Conservation (phyloP, 92 coral and sea anemone species). For the Zoanthus gigantus region DNA sequence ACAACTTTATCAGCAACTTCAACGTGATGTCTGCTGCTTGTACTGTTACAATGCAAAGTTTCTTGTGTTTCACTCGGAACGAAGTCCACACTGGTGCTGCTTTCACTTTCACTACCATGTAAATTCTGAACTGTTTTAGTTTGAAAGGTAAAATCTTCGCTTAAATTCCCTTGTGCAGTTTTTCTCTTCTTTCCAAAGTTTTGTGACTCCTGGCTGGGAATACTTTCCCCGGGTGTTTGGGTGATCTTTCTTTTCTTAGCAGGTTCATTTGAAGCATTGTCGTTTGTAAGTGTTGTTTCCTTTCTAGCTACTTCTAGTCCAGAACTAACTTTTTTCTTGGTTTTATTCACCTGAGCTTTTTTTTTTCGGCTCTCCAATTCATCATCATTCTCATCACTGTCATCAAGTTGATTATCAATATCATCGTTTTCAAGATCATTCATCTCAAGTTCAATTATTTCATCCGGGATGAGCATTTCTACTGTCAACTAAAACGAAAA, state of each 20-base stretch:
- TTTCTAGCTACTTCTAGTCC: not conserved
- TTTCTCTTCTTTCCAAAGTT: slow-evolving; percentile 6
- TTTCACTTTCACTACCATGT: not conserved
- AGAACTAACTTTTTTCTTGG: not conserved
- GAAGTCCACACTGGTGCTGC: not conserved
- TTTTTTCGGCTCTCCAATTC: not conserved
- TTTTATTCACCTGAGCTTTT: not conserved
- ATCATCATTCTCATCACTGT: slow-evolving; percentile 1
- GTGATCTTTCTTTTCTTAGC: slow-evolving; percentile 8
- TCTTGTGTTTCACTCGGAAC: not conserved
- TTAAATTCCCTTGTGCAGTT: not conserved
- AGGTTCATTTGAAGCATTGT: not conserved
- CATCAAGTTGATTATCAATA: not conserved
- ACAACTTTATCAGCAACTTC: not conserved
- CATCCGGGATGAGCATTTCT: slow-evolving; percentile 26
- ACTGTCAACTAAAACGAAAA: not conserved
- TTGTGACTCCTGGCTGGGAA: not conserved
- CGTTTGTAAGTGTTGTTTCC: not conserved
- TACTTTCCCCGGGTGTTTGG: too few species aligned
- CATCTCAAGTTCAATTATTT: slow-evolving; percentile 23
- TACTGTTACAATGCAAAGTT: not conserved
- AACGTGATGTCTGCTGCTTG: not conserved
- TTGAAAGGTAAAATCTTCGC: not conserved
- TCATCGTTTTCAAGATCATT: not conserved
- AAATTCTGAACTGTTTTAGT: not conserved